A percentile compares a stretch with the other conserved stretches of the same genome.
These are phyloP conservation scores for Leptopterna dolabrata DNA, from an alignment of 2,888 invertebrate species.

Conservation along the genomic window DNA sequence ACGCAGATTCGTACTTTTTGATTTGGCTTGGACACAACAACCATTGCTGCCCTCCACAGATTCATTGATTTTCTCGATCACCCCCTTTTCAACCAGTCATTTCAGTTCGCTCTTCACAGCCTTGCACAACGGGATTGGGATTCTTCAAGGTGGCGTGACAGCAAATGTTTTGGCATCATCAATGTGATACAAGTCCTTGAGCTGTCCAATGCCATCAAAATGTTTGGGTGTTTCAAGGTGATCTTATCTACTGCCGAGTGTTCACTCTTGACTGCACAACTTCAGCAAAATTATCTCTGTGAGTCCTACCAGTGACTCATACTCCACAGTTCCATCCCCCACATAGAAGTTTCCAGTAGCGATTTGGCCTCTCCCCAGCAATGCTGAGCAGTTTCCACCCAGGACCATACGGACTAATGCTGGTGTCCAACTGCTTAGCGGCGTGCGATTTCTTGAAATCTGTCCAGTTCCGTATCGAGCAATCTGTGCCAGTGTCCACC, in stretches of 20 bases:
- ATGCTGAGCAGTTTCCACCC: neutral
- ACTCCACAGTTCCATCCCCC: no score
- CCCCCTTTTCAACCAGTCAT: neutral
- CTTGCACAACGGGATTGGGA: neutral
- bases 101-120: neutral
- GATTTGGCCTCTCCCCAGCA: neutral
- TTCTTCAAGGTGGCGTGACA: neutral
- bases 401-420: constrained; percentile 3
- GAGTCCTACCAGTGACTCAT: no score
- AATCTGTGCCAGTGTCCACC: constrained; percentile 28
- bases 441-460: neutral
- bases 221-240: no score
- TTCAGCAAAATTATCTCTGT: no score
- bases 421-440: no score
- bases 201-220: neutral
- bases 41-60: constrained; percentile 30
- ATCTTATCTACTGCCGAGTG: no score
- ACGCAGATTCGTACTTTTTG: constrained; percentile 20
- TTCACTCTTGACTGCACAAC: no score
- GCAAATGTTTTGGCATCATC: neutral
- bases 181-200: neutral
- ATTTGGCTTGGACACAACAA: constrained; percentile 24
- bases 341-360: neutral
- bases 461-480: neutral
- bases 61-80: neutral